Evolutionary conservation across 2,113 vertebrate species (phyloP).

Genomic region (Paralichthys olivaceus): DNA sequence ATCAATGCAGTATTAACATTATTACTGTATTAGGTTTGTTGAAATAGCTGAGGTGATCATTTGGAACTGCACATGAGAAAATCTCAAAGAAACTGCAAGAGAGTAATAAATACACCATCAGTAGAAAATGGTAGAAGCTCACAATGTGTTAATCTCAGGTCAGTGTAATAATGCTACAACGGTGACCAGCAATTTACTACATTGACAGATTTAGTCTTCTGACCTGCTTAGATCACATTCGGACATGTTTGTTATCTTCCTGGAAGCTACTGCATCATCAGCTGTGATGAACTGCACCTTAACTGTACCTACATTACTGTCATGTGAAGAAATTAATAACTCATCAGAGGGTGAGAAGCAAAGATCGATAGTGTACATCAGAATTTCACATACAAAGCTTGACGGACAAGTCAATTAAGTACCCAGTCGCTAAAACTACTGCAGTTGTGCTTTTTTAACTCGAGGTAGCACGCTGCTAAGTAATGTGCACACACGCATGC

Average conservation of each 20-base stretch:
- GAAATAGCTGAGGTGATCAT: conserved; percentile 8
- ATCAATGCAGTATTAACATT: neutral
- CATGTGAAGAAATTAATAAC: conserved; percentile 53
- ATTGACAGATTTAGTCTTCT: conserved; percentile 14
- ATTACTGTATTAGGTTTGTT: neutral
- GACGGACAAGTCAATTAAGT: conserved; percentile 54
- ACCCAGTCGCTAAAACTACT: conserved; percentile 55
- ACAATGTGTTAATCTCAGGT: conserved; percentile 3
- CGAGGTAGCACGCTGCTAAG: conserved; percentile 7
- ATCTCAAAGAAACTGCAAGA: neutral
- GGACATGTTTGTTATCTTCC: conserved; percentile 19
- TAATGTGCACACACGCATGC: neutral
- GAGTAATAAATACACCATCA: conserved; percentile 1
- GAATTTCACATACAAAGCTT: conserved; percentile 37
- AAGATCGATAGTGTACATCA: conserved; percentile 46
- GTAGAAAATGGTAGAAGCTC: neutral
- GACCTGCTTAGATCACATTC: conserved; percentile 26
- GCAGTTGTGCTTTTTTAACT: conserved; percentile 58
- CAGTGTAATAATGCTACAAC: conserved; percentile 3
- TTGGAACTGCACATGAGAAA: conserved; percentile 1
- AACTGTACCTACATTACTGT: conserved; percentile 58
- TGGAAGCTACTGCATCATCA: conserved; percentile 35
- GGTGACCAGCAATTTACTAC: conserved; percentile 18
- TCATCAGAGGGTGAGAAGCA: conserved; percentile 41
- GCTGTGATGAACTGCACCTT: conserved; percentile 35